phyloP scores from a whole-genome alignment of 2,797 vertebrate genomes.

The Esox lucius region DNA sequence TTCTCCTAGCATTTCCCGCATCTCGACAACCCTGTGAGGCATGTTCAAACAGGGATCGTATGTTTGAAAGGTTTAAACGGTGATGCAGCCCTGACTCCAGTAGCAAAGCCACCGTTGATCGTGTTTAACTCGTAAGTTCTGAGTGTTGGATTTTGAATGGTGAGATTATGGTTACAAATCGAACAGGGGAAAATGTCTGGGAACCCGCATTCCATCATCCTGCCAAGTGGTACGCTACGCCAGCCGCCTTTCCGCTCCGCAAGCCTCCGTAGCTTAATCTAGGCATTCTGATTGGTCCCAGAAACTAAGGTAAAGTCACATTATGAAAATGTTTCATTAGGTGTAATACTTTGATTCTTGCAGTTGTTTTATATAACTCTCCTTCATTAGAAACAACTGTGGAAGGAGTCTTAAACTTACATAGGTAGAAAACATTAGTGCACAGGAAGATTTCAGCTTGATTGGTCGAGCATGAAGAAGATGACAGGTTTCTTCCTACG shows the following conservation, averaged over 20 bases:
- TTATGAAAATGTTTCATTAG: no score
- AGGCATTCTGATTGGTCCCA: no score
- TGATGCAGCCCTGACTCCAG: neutral
- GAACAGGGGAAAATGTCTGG: neutral
- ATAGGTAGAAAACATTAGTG: no score
- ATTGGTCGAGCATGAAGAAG: neutral
- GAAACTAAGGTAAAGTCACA: no score
- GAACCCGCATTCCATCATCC: neutral
- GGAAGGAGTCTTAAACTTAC: no score
- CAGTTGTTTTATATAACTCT: no score
- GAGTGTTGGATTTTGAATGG: neutral
- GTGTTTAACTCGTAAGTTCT: conserved; percentile 24
- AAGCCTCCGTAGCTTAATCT: no score
- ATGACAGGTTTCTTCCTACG: neutral
- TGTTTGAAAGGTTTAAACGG: conserved; percentile 19
- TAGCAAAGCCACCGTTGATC: neutral
- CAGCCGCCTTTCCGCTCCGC: no score
- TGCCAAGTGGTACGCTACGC: no score
- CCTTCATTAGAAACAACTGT: no score
- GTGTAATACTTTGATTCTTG: no score
- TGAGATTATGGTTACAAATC: neutral
- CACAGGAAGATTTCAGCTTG: no score
- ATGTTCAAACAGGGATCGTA: neutral
- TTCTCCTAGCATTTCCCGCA: neutral
- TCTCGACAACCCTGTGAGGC: conserved; percentile 1